Conservation (phyloP, 2,888 invertebrate species). For the Melanophora roralis region DNA sequence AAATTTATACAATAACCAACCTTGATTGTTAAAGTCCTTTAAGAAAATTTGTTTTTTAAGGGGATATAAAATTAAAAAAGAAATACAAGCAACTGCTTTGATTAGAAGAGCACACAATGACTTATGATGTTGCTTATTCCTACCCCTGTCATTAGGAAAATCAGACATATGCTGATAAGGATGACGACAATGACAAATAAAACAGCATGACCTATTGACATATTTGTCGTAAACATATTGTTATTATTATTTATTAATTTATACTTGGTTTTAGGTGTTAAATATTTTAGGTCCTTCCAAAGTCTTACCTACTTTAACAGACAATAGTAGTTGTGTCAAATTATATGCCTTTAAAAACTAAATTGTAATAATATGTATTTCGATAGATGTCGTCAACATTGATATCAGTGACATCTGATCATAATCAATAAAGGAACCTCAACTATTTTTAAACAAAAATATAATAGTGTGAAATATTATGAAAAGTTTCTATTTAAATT, state of each 20-base stretch:
- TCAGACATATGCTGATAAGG: background rate
- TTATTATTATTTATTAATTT: no score
- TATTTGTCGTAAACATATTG: constrained; percentile 53
- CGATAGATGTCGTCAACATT: constrained; percentile 15
- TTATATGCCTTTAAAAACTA: background rate
- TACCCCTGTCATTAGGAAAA: background rate
- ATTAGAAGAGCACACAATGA: no score
- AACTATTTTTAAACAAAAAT: background rate
- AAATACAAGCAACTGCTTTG: background rate
- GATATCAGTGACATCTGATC: constrained; percentile 29
- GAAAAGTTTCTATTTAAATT: no score
- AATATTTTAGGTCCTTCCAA: no score
- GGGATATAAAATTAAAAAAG: no score
- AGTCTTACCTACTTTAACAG: no score
- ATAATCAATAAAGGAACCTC: background rate
- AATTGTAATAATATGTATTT: background rate
- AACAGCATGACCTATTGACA: constrained; percentile 52
- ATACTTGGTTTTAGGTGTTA: no score
- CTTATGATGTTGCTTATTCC: background rate
- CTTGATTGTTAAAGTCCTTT: no score
- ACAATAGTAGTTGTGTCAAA: background rate
- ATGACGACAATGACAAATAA: background rate
- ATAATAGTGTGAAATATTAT: no score
- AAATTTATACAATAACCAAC: no score
- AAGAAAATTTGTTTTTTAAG: no score